A percentile compares a stretch with the other conserved stretches of the same genome.
phyloP scores from a whole-genome alignment of 2,113 vertebrate species.

The Cynopterus brachyotis region DNA sequence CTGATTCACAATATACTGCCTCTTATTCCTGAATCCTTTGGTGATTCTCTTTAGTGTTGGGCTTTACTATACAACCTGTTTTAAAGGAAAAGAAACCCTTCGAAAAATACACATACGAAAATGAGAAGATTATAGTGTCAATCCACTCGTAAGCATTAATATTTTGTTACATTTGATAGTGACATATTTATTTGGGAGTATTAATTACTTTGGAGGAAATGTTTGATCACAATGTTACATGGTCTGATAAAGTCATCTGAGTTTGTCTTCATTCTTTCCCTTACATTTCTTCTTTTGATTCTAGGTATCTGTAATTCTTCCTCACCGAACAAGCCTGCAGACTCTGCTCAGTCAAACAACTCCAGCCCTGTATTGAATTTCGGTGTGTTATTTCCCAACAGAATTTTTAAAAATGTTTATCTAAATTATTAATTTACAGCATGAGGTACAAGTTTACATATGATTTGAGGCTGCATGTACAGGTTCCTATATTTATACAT shows the following conservation, averaged over 20 bases:
- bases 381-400: conserved; percentile 69
- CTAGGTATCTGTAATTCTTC: conserved; percentile 80
- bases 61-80: not conserved
- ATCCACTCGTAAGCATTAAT: not conserved
- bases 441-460: not conserved
- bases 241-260: not conserved
- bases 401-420: not conserved
- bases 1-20: not conserved
- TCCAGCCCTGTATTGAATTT: conserved; percentile 80
- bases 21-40: not conserved
- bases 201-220: conserved; percentile 33
- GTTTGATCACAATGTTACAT: conserved; percentile 12
- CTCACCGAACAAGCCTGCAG: conserved; percentile 71
- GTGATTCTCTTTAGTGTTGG: not conserved
- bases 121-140: conserved; percentile 6
- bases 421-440: not conserved
- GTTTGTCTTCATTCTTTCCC: not conserved
- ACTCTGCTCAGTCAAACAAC: conserved; percentile 67
- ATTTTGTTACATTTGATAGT: conserved; percentile 17
- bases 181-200: conserved; percentile 5
- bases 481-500: not conserved
- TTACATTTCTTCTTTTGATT: conserved; percentile 50
- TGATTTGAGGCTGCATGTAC: not conserved
- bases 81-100: not conserved
- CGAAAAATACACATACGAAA: not conserved